Percentiles rank a stretch among this genome's conserved stretches.
These are phyloP conservation scores for Danio kyathit DNA, from an alignment of 2,797 vertebrate species.

Conservation along the genomic window DNA sequence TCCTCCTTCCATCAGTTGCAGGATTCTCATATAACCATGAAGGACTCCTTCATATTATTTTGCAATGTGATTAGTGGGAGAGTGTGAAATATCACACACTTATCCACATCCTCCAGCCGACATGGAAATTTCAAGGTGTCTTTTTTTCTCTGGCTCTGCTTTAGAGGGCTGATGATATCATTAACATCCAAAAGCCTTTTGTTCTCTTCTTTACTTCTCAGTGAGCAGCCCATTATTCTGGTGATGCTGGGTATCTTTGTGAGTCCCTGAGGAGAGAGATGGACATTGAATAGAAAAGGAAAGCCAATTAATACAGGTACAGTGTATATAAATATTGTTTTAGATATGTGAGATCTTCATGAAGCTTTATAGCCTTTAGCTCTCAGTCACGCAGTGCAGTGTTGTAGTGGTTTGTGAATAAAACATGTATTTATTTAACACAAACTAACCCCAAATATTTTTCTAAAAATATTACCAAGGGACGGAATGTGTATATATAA, in stretches of 20 bases:
- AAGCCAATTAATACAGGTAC: background rate
- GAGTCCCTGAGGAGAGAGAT: background rate
- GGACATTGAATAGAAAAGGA: conserved; percentile 12
- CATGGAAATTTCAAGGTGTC: conserved; percentile 76
- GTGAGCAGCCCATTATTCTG: conserved; percentile 30
- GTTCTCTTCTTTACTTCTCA: conserved; percentile 46
- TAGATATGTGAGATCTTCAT: background rate
- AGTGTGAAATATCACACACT: conserved; percentile 82
- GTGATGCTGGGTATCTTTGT: conserved; percentile 15
- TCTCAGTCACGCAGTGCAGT: background rate
- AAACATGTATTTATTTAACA: too few species aligned
- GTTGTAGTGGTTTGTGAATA: too few species aligned
- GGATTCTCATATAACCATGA: conserved; percentile 75
- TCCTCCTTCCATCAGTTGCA: conserved; percentile 54
- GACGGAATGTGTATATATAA: too few species aligned
- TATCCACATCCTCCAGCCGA: conserved; percentile 83
- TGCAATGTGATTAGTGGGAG: conserved; percentile 86
- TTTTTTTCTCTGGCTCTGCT: conserved; percentile 61
- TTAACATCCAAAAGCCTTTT: conserved; percentile 38
- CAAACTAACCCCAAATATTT: too few species aligned
- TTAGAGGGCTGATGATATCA: conserved; percentile 55
- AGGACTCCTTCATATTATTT: conserved; percentile 78
- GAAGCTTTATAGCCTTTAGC: background rate
- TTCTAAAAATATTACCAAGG: too few species aligned
- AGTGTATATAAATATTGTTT: background rate